Conservation (phyloP, 1,140 invertebrate genomes). For the Phymorhynchus buccinoides region DNA sequence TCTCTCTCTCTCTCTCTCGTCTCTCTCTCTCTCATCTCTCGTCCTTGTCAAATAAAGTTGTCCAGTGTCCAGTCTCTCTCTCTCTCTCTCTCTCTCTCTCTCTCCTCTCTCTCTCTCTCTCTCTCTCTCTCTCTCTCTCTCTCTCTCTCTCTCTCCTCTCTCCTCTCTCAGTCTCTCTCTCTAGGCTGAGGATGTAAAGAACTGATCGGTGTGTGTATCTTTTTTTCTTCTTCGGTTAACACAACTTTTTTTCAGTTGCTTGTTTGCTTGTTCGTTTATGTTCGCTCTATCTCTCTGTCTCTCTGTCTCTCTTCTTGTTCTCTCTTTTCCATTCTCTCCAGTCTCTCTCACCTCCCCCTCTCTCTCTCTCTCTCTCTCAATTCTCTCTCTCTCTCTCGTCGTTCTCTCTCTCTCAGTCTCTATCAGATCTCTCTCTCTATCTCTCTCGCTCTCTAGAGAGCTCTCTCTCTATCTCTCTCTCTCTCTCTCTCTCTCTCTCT, state of each 20-base stretch:
- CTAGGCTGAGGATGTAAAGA: not conserved
- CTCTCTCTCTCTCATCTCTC: too few species aligned
- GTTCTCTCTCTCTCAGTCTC: too few species aligned
- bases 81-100: not conserved
- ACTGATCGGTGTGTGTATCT: not conserved
- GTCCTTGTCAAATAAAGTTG: too few species aligned
- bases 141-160: too few species aligned
- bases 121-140: not conserved
- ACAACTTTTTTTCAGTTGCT: not conserved
- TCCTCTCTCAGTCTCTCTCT: not conserved
- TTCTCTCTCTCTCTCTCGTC: too few species aligned
- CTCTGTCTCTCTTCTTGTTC: not conserved
- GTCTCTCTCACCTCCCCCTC: too few species aligned
- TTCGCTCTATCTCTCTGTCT: not conserved
- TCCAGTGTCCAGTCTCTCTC: too few species aligned
- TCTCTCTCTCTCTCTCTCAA: too few species aligned
- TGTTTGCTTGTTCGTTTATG: not conserved
- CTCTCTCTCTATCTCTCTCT: too few species aligned
- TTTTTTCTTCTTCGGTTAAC: not conserved
- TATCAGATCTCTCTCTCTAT: too few species aligned
- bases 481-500: too few species aligned
- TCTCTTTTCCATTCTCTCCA: not conserved
- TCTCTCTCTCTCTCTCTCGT: slow-evolving; percentile 1
- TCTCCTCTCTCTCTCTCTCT: not conserved
- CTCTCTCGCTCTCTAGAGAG: too few species aligned